Base-by-base conservation (phyloP, 2,797 vertebrate genomes). In the Glossophaga mutica region DNA sequence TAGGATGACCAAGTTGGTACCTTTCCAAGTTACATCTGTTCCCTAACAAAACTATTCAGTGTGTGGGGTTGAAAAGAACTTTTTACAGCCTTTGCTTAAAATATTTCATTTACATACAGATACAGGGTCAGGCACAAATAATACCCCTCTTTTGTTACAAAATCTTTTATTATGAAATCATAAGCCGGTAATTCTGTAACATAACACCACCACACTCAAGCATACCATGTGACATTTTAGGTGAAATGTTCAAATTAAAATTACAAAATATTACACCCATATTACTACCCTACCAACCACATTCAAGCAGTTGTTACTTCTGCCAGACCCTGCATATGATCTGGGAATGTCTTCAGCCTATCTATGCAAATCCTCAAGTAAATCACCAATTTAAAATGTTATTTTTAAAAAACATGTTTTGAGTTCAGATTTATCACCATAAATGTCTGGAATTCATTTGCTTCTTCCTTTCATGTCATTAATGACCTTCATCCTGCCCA, bases 1-100 rank as follows among this genome's bases (percentile, higher is more conserved):
- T 79, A 24, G 14, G n/a, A 62, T 71, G 57, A 90, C 55, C 57
- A 89, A 24, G 22, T 5, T 89, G 96, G 37, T 89, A 50, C 12
- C 32, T 52, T 76, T 96, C 89, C 94, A 94, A 95, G 37, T 71
- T 90, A 68, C 34, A 62, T 91, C 39, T 78, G 19, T 29, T 92
- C 32, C 46, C 29, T 37, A 67, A 87, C 9, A 93, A 77, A 90
- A 81, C 42, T 50, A 26, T 34, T 57, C 84, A 44, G 8, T 77
- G 26, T 32, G 18, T 29, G 24, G 2, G 0, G 2, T 50, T 91
- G 62, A 65, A 65, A 65, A 65, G 62, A 65, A 65, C 29, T 65
- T 65, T 65, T 18, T 65, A 14, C 11, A 67, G 32, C 16, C 62
- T 77, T 77, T 62, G 42, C 12, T 91, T n/a, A 79, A 91, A 90